These are phyloP conservation scores for Oncorhynchus tshawytscha DNA, from an alignment of 2,113 vertebrate genomes.

Conservation along the genomic window DNA sequence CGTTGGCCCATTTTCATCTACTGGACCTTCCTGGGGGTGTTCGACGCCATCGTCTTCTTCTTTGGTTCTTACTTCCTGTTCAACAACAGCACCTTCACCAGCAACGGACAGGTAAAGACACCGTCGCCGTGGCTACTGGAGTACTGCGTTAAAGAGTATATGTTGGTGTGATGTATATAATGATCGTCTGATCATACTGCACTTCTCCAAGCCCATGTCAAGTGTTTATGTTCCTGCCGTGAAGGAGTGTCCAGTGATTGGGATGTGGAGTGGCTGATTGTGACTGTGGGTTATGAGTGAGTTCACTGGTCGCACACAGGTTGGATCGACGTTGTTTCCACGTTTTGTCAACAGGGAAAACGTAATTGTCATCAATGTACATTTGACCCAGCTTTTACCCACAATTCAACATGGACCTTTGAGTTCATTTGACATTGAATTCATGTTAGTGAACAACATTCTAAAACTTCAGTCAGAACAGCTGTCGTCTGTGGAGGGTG, in stretches of 20 bases:
- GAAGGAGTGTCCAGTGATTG: not conserved
- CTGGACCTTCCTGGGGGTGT: conserved; percentile 92
- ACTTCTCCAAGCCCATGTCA: not conserved
- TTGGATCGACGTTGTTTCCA: not conserved
- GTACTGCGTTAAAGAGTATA: no score
- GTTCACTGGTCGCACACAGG: not conserved
- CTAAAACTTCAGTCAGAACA: not conserved
- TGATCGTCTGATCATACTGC: not conserved
- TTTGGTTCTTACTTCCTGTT: conserved; percentile 97
- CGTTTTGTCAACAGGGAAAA: not conserved
- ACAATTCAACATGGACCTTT: not conserved
- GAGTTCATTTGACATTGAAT: not conserved
- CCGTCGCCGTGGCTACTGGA: not conserved
- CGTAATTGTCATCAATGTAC: not conserved
- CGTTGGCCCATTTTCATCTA: conserved; percentile 91
- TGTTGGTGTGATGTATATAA: not conserved
- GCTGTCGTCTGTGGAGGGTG: not conserved
- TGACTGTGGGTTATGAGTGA: not conserved
- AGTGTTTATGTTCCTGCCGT: not conserved
- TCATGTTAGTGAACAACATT: not conserved
- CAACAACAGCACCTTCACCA: conserved; percentile 90
- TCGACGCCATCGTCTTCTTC: conserved; percentile 93
- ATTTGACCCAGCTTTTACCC: not conserved
- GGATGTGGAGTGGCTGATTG: not conserved
- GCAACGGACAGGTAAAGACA: conserved; percentile 89